Evolutionary conservation across 2,888 invertebrate genomes (phyloP), one percentile per base, ranked within the genome.

Genomic region (Melinaea marsaeus): DNA sequence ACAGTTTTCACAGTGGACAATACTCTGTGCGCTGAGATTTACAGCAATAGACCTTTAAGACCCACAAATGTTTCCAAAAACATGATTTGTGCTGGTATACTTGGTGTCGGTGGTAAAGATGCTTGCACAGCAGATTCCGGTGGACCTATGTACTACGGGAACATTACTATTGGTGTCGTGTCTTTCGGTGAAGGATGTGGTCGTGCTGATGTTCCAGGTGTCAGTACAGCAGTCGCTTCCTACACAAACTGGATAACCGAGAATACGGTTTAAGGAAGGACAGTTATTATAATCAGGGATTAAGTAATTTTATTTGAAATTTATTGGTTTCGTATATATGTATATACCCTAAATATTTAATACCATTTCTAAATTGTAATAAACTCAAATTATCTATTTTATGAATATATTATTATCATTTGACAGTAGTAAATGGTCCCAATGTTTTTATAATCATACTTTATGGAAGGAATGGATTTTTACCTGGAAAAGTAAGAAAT

Each of bases 181-280:
- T 85, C 88, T 62, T 86, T 83, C 78, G 86, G 88, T 64, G 79
- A 79, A 64, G 80, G 83, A 22, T 89, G 88, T 69, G 88, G 84
- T 34, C 77, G 79, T 64, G 75, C 76, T 33, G 73, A 75, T 66
- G 86, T 81, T 71, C 90, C 90, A 0, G 88, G 87, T 54, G 81
- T 90, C 61, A 88, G 84, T 68, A 79, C 85, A 22, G 78, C 84
- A 46, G 82, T 91, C 61, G 70, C 74, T 0, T 66, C 73, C 0
- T 75, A 65, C 32, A 67, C 69, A 1, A 42, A 67, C 13, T 69
- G 69, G 69, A 67, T 69, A n/a, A 11, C 59, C 1, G 59, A 48
- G 11, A 60, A 48, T 45, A 60, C 60, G 5, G 51, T 66, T 56
- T 57, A 54, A 22, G 37, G 22, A 22, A 22, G 22, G 22, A 22